Evolutionary conservation across 2,888 invertebrate species (phyloP).

Genomic region (Diloba caeruleocephala): DNA sequence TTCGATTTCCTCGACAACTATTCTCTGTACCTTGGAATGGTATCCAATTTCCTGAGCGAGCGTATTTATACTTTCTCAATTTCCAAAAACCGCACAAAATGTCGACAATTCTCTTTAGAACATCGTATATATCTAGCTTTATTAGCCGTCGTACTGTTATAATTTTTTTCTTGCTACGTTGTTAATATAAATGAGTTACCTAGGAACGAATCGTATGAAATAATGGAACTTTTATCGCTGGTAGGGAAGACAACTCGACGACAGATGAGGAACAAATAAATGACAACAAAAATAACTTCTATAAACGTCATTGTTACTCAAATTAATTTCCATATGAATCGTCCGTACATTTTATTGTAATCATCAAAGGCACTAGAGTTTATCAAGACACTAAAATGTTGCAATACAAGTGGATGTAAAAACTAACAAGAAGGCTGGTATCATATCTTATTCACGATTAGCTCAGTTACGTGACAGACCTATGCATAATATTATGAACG

Average conservation of each 20-base stretch:
- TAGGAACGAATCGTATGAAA: not conserved
- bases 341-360: no score
- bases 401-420: conserved; percentile 35
- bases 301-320: no score
- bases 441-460: conserved; percentile 30
- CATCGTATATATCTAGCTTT: conserved; percentile 24
- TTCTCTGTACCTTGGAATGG: conserved; percentile 61
- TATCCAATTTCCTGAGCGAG: conserved; percentile 73
- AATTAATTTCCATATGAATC: no score
- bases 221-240: not conserved
- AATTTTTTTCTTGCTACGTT: not conserved
- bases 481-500: conserved; percentile 41
- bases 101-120: conserved; percentile 26
- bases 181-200: not conserved
- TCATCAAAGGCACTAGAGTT: conserved; percentile 18
- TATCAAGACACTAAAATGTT: conserved; percentile 15
- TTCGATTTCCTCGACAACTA: conserved; percentile 70
- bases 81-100: conserved; percentile 40
- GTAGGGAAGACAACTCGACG: no score
- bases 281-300: no score
- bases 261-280: no score
- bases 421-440: conserved; percentile 19
- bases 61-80: conserved; percentile 68
- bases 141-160: conserved; percentile 17
- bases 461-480: conserved; percentile 25